These are phyloP conservation scores for Panulirus ornatus DNA, from an alignment of 1,140 invertebrate genomes.

Conservation along the genomic window DNA sequence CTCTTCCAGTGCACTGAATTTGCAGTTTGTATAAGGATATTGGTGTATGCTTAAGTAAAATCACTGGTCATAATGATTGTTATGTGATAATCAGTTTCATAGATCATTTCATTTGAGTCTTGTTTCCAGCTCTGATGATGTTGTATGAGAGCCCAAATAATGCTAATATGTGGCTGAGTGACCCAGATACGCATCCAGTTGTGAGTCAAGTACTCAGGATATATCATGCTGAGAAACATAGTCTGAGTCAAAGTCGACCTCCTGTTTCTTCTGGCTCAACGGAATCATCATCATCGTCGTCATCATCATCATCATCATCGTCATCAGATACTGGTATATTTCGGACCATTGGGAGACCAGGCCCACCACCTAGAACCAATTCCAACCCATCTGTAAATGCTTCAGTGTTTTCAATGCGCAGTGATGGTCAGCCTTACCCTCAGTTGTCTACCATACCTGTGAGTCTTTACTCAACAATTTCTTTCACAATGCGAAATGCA, in stretches of 20 bases:
- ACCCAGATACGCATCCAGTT: constrained; percentile 83
- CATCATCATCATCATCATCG: constrained; percentile 1
- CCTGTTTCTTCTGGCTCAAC: background rate
- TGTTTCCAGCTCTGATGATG: constrained; percentile 82
- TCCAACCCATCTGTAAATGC: background rate
- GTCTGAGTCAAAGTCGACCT: constrained; percentile 29
- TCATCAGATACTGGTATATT: background rate
- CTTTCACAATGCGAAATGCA: constrained; percentile 11
- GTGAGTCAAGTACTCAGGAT: constrained; percentile 83
- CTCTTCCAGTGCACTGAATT: no score
- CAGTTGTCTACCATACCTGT: constrained; percentile 16
- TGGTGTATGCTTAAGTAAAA: no score
- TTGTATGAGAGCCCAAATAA: constrained; percentile 83
- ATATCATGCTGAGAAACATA: constrained; percentile 84
- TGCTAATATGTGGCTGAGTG: constrained; percentile 83
- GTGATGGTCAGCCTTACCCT: constrained; percentile 13
- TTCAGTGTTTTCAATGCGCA: background rate
- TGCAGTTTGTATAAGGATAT: no score
- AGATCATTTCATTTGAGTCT: constrained; percentile 27
- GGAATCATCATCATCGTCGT: constrained; percentile 20
- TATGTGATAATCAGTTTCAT: no score
- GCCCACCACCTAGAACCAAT: constrained; percentile 6
- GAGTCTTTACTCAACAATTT: background rate
- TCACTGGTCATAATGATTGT: no score
- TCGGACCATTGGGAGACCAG: background rate